A percentile compares a stretch with the other conserved stretches of the same genome.
Evolutionary conservation across 2,888 invertebrate species (phyloP).

Genomic region (Drosophila diplacantha): DNA sequence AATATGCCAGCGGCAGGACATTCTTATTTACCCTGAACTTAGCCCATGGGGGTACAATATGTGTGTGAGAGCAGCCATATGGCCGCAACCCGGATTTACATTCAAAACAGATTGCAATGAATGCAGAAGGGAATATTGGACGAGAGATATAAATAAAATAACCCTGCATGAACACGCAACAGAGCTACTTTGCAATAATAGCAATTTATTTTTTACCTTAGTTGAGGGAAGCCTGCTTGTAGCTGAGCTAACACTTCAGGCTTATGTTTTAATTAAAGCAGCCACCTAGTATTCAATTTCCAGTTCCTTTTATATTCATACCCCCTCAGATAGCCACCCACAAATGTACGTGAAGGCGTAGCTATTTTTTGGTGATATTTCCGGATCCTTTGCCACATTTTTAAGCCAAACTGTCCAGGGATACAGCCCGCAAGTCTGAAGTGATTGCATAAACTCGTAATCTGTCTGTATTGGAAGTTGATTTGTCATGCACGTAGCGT

Average conservation of each 20-base stretch:
- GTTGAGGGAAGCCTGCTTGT: not conserved
- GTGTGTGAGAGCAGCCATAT: not conserved
- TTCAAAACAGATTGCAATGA: conserved; percentile 29
- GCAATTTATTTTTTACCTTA: not conserved
- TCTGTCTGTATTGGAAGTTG: conserved; percentile 40
- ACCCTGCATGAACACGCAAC: not conserved
- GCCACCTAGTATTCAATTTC: not conserved
- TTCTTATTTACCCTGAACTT: conserved; percentile 41
- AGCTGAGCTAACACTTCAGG: not conserved
- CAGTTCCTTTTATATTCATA: not conserved
- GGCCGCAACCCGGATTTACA: conserved; percentile 21
- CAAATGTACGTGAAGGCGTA: not conserved
- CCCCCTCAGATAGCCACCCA: not conserved
- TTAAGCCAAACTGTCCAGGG: conserved; percentile 3
- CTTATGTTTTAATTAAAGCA: not conserved
- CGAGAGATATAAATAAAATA: conserved; percentile 1
- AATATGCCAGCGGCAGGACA: conserved; percentile 39
- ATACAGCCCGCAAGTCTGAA: conserved; percentile 16
- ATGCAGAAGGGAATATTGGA: not conserved
- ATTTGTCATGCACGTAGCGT: conserved; percentile 68
- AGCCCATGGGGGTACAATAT: not conserved
- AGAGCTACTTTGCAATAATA: not conserved
- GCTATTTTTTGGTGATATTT: not conserved
- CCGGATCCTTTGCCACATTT: not conserved
- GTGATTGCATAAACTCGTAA: conserved; percentile 36